A percentile compares a stretch with the other conserved stretches of the same genome.
Evolutionary conservation across 2,113 vertebrate species (phyloP).

Genomic region (Melanerpes aurifrons): DNA sequence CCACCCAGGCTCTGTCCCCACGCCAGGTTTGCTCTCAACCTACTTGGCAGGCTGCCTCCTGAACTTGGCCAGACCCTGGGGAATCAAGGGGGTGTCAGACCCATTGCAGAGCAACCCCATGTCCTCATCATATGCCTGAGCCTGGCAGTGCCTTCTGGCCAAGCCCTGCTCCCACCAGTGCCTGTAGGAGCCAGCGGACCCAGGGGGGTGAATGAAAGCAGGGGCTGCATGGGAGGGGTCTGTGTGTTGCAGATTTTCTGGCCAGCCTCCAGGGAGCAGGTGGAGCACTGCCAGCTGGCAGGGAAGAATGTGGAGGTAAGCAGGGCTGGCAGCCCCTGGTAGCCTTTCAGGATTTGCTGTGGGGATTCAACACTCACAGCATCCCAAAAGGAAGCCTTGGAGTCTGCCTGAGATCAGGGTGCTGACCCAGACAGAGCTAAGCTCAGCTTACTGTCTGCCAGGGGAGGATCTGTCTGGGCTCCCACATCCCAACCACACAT

Average conservation of each 20-base stretch:
- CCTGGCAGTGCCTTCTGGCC: neutral
- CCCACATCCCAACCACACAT: neutral
- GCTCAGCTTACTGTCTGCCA: neutral
- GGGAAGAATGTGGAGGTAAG: constrained; percentile 84
- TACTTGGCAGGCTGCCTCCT: neutral
- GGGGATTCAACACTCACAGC: neutral
- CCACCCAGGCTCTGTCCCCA: constrained; percentile 5
- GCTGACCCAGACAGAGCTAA: neutral
- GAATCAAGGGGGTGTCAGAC: neutral
- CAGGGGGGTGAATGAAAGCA: neutral
- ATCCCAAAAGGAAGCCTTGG: fast-evolving
- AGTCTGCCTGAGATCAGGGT: neutral
- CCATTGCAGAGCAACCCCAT: fast-evolving
- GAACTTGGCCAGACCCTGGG: neutral
- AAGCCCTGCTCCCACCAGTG: fast-evolving
- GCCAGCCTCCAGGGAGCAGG: constrained; percentile 81
- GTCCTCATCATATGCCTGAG: neutral
- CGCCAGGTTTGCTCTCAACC: fast-evolving
- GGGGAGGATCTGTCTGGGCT: neutral
- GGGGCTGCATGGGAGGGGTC: neutral
- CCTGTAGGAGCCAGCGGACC: fast-evolving
- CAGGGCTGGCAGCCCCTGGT: neutral
- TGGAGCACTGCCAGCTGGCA: constrained; percentile 81
- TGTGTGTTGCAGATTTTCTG: constrained; percentile 83
- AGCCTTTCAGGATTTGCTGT: fast-evolving